Evolutionary conservation across 2,797 vertebrate genomes (phyloP).

Genomic region (Eupleurogrammus muticus): DNA sequence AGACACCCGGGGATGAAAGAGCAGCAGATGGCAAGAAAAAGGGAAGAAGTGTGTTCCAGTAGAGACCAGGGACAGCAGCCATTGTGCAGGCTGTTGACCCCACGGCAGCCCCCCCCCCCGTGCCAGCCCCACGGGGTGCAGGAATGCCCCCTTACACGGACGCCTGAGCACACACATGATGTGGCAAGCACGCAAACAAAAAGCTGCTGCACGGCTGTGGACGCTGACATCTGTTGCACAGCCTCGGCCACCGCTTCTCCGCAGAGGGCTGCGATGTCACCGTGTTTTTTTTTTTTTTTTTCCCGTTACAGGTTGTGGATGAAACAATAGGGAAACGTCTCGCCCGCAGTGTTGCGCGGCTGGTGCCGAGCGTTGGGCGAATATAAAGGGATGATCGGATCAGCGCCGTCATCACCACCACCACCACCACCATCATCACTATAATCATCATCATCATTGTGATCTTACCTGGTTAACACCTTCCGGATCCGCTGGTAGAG

Average conservation of each 20-base stretch:
- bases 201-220: background rate
- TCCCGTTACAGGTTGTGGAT: slow-evolving; percentile 24
- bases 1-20: background rate
- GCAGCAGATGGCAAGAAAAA: slow-evolving; percentile 14
- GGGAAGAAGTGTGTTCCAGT: background rate
- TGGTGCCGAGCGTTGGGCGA: slow-evolving; percentile 43
- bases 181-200: background rate
- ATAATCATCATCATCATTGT: background rate
- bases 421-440: background rate
- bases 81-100: slow-evolving; percentile 23
- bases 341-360: slow-evolving; percentile 1
- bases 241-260: background rate
- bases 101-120: slow-evolving; percentile 3
- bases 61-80: slow-evolving; percentile 22
- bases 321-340: slow-evolving; percentile 10
- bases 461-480: slow-evolving; percentile 90
- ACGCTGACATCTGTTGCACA: slow-evolving; percentile 53
- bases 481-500: slow-evolving; percentile 88
- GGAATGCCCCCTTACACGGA: background rate
- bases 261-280: background rate
- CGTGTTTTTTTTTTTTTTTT: no score
- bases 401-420: background rate
- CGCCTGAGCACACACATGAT: background rate
- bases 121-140: slow-evolving; percentile 1
- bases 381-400: slow-evolving; percentile 28